These are phyloP conservation scores for Ostrea denselamellosa DNA, from an alignment of 1,140 invertebrate species.

Conservation along the genomic window DNA sequence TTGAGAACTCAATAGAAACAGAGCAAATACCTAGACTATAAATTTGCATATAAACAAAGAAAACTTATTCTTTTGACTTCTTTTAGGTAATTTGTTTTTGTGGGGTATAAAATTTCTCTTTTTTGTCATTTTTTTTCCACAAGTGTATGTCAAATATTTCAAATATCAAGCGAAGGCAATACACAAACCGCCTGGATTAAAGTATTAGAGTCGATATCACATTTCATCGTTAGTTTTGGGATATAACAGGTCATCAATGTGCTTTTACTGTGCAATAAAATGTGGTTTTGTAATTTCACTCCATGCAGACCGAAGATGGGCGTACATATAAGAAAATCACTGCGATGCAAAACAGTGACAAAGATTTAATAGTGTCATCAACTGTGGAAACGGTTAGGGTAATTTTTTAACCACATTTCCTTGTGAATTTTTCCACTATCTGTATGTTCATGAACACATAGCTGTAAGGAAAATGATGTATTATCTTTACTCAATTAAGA, in stretches of 20 bases:
- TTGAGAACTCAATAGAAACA: no score
- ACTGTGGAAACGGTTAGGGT: no score
- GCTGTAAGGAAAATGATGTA: no score
- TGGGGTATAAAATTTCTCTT: background rate
- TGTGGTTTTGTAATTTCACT: background rate
- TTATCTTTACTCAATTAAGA: no score
- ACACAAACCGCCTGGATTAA: constrained; percentile 4
- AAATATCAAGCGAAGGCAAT: background rate
- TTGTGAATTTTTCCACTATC: no score
- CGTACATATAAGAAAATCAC: background rate
- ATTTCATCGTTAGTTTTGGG: background rate
- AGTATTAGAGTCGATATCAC: background rate
- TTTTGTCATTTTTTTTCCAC: background rate
- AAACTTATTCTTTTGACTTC: no score
- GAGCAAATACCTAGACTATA: no score
- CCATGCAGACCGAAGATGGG: background rate
- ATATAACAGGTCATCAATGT: background rate
- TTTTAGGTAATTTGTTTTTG: no score
- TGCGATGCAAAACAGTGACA: background rate
- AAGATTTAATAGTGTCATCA: no score
- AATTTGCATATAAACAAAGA: no score
- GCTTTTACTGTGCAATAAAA: constrained; percentile 18
- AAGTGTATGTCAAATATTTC: constrained; percentile 25
- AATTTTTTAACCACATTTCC: no score
- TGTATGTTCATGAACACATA: no score